Base-by-base conservation (phyloP, 2,797 vertebrate genomes). In the Helarctos malayanus region DNA sequence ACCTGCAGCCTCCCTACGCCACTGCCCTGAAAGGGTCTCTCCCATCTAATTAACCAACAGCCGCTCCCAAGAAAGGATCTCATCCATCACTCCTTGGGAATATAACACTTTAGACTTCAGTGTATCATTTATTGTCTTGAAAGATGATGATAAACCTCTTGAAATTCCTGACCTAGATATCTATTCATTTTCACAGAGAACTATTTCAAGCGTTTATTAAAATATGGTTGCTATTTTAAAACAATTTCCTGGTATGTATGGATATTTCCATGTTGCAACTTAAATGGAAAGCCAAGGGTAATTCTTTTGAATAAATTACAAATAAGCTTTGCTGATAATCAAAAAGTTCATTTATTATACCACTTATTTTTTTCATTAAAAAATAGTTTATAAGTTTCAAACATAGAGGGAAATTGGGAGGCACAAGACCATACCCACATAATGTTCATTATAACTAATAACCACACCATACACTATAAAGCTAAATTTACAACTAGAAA, bases 121-220 rank as follows among this genome's bases (percentile, higher is more conserved):
- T 7, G 21, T 79, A 63, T 86, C 91, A 82, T 75, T 92, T 91
- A 92, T n/a, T 63, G 78, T 95, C 95, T 83, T 95, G 92, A 87
- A 96, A 91, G 73, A 93, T 32, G 83, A 84, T 87, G 54, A 49
- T 27, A 65, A 94, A 88, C 73, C 38, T 93, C 91, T 54, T 82
- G 65, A 96, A 92, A 94, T 81, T 82, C 38, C 47, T 98, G 90
- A 75, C 90, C 87, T 87, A 95, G 80, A 94, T 68, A 96, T 19
- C 65, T 57, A 41, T 15, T 82, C 71, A 59, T 41, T 92, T n/a
- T 65, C 61, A 61, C 7, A 41, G 65, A 87, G 32, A 86, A 90
- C 15, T 23, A 83, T 25, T 63, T 71, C 52, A 56, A 7, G 25
- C 71, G 73, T 49, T 96, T 71, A 96, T 83, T 78, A 82, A 94